phyloP scores from a whole-genome alignment of 2,888 invertebrate genomes.

The Thecophora atra region DNA sequence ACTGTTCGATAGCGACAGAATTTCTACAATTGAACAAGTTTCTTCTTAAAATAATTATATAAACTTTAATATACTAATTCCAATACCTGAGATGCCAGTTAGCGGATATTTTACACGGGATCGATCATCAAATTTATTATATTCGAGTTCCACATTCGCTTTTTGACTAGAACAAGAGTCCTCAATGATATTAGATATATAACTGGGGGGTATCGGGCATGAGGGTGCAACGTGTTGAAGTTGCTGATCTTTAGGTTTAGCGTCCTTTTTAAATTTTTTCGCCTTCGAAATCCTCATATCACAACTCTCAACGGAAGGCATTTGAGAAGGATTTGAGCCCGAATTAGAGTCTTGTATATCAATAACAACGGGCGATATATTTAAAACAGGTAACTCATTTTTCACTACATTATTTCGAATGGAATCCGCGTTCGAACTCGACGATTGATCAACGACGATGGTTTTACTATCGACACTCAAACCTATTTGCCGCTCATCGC shows the following conservation, averaged over 20 bases:
- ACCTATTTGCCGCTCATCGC: neutral
- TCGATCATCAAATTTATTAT: slow-evolving; percentile 48
- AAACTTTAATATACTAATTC: neutral
- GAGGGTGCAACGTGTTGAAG: slow-evolving; percentile 22
- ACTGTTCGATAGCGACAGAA: slow-evolving; percentile 56
- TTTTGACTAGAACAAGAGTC: slow-evolving; percentile 31
- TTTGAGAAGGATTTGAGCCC: slow-evolving; percentile 47
- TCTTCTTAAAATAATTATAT: neutral
- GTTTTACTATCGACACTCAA: slow-evolving; percentile 34
- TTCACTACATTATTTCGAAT: slow-evolving; percentile 35
- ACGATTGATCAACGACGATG: slow-evolving; percentile 49
- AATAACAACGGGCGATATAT: slow-evolving; percentile 53
- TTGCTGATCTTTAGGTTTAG: slow-evolving; percentile 50
- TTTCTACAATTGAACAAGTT: slow-evolving; percentile 45
- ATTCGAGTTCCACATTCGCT: slow-evolving; percentile 37
- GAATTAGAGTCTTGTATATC: slow-evolving; percentile 61
- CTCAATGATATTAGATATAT: slow-evolving; percentile 25
- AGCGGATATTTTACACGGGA: slow-evolving; percentile 43
- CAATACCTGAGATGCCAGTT: slow-evolving; percentile 46
- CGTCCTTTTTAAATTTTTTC: slow-evolving; percentile 55
- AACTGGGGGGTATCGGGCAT: slow-evolving; percentile 29
- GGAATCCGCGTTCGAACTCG: slow-evolving; percentile 48
- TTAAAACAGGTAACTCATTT: slow-evolving; percentile 35
- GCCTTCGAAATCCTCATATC: slow-evolving; percentile 27
- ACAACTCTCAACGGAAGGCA: no score